Conservation (phyloP, 2,888 invertebrate genomes). For the Apeira syringaria region DNA sequence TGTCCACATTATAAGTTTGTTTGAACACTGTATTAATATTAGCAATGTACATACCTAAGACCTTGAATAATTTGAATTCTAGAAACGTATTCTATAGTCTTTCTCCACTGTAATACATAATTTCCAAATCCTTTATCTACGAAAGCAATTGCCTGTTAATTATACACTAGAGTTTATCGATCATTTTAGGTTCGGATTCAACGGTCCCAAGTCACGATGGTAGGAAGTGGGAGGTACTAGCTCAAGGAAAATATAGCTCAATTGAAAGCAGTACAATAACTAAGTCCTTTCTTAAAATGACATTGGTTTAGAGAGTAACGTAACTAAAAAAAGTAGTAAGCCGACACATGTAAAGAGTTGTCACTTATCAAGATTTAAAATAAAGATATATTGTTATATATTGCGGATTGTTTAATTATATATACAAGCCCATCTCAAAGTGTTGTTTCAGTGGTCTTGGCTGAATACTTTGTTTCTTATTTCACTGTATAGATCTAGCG, state of each 20-base stretch:
- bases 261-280: constrained; percentile 1
- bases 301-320: too few relatives aligned
- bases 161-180: constrained; percentile 56
- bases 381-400: too few relatives aligned
- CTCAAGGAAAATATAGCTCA: constrained; percentile 4
- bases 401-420: too few relatives aligned
- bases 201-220: constrained; percentile 42
- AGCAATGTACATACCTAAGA: not conserved
- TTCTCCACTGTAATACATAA: constrained; percentile 16
- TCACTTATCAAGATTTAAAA: too few relatives aligned
- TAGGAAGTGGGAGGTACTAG: constrained; percentile 29
- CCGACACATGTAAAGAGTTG: too few relatives aligned
- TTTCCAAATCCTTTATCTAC: constrained; percentile 39
- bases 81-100: not conserved
- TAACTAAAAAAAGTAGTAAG: too few relatives aligned
- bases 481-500: too few relatives aligned
- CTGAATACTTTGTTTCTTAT: too few relatives aligned
- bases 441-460: too few relatives aligned
- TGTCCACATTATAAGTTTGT: too few relatives aligned
- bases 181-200: constrained; percentile 49
- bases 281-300: not conserved
- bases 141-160: constrained; percentile 55
- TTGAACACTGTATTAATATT: too few relatives aligned
- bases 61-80: not conserved
- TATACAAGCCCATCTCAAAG: too few relatives aligned